Percentiles rank a stretch among this genome's conserved stretches.
Evolutionary conservation across 2,113 vertebrate species (phyloP).

Genomic region (Toxotes chatareus): DNA sequence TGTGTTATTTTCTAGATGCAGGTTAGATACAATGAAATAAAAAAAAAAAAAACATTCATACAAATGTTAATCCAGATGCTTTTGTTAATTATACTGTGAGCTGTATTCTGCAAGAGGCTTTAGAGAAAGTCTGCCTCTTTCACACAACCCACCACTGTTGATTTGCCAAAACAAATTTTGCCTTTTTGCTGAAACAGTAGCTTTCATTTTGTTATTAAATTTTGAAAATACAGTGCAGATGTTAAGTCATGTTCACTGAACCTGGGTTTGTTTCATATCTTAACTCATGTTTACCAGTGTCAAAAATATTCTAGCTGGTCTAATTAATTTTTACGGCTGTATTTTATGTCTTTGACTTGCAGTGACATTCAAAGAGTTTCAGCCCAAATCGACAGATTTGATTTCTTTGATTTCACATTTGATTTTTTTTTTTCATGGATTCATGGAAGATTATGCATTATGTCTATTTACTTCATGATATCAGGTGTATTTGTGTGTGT

Average conservation of each 20-base stretch:
- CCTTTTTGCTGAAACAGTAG: slow-evolving; percentile 55
- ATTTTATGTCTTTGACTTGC: slow-evolving; percentile 32
- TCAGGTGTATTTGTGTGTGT: not conserved
- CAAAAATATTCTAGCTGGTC: slow-evolving; percentile 22
- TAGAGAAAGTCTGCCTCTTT: not conserved
- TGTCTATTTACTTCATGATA: not conserved
- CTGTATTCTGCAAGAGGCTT: not conserved
- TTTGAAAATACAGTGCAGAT: slow-evolving; percentile 60
- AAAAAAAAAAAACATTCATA: not conserved
- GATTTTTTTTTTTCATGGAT: slow-evolving; percentile 19
- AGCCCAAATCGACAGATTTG: slow-evolving; percentile 21
- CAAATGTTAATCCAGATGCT: not conserved
- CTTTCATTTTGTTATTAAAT: slow-evolving; percentile 52
- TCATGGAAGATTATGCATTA: not conserved
- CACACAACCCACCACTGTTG: slow-evolving; percentile 10
- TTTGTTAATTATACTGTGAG: not conserved
- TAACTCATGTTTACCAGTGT: slow-evolving; percentile 31
- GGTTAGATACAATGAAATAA: not conserved
- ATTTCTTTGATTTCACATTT: slow-evolving; percentile 9
- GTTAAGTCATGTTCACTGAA: slow-evolving; percentile 14
- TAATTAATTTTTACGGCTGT: slow-evolving; percentile 30
- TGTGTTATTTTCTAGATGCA: not conserved
- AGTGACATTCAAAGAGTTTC: slow-evolving; percentile 28
- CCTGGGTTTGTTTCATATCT: slow-evolving; percentile 22
- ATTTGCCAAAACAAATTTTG: slow-evolving; percentile 54